Percentiles rank a stretch among this genome's conserved stretches.
Evolutionary conservation across 1,140 invertebrate genomes (phyloP).

Genomic region (Ganaspis sp.): DNA sequence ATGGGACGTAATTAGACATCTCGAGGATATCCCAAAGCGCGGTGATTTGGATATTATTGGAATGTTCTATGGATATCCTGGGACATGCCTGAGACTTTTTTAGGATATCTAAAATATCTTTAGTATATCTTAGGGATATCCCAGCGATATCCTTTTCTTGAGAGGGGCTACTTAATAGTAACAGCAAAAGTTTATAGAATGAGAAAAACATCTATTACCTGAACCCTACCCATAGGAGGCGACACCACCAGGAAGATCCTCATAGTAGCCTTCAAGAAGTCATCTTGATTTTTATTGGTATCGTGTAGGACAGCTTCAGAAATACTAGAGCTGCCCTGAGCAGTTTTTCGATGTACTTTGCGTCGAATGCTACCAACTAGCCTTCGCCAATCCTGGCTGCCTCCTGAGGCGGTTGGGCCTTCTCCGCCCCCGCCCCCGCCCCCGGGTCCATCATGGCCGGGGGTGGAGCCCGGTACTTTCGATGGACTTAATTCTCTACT

Average conservation of each 20-base stretch:
- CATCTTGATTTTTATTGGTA: slow-evolving; percentile 71
- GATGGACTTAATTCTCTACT: slow-evolving; percentile 70
- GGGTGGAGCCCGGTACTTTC: slow-evolving; percentile 46
- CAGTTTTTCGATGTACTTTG: slow-evolving; percentile 66
- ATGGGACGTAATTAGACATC: no score
- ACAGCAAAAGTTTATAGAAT: slow-evolving; percentile 1
- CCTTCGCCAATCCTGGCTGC: slow-evolving; percentile 73
- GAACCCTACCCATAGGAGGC: slow-evolving; percentile 80
- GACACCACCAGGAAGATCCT: slow-evolving; percentile 82
- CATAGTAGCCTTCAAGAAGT: slow-evolving; percentile 81
- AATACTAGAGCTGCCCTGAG: slow-evolving; percentile 61
- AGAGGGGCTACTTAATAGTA: no score
- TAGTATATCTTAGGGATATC: no score
- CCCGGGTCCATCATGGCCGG: slow-evolving; percentile 43
- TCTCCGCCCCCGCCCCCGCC: slow-evolving; percentile 43
- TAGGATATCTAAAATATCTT: no score
- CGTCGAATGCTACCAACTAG: slow-evolving; percentile 73
- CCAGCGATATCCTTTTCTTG: no score
- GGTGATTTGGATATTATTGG: no score
- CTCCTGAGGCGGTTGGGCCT: slow-evolving; percentile 49
- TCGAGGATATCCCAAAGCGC: no score
- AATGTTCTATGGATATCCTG: no score
- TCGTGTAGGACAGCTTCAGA: slow-evolving; percentile 57
- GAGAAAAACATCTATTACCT: slow-evolving; percentile 72
- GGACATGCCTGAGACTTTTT: no score